Conservation (phyloP, 2,113 vertebrate genomes). For the Carlito syrichta region DNA sequence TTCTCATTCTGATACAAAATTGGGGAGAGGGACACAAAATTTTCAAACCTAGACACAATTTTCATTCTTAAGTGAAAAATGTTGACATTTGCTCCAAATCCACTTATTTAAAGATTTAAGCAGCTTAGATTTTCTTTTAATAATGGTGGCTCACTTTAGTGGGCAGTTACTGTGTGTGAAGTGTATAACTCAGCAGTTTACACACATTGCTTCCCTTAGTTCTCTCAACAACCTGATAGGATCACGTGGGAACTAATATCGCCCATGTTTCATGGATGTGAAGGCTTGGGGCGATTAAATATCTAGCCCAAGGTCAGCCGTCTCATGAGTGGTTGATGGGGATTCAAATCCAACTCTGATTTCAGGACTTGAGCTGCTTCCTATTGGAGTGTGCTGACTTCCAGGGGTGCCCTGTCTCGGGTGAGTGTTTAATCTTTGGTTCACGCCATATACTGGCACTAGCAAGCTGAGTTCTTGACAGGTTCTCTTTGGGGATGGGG, state of each 20-base stretch:
- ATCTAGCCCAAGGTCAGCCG: not conserved
- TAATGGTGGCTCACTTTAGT: not conserved
- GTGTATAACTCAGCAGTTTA: not conserved
- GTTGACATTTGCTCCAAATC: not conserved
- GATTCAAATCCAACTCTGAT: not conserved
- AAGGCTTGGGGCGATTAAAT: not conserved
- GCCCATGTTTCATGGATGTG: not conserved
- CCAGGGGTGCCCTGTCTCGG: not conserved
- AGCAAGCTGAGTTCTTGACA: not conserved
- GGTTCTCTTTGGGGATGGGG: not conserved
- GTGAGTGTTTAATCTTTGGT: not conserved
- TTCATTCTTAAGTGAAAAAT: not conserved
- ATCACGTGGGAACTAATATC: not conserved
- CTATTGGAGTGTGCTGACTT: not conserved
- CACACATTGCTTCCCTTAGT: not conserved
- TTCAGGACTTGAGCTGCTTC: not conserved
- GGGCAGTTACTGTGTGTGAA: not conserved
- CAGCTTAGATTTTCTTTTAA: constrained; percentile 10
- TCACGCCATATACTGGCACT: not conserved
- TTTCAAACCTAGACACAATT: not conserved
- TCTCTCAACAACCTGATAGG: not conserved
- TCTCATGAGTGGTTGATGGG: not conserved
- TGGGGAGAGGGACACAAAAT: not conserved
- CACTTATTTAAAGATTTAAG: not conserved
- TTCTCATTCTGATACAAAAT: not conserved